Base-by-base conservation (phyloP, 2,797 vertebrate genomes). In the Lagocephalus sceleratus region DNA sequence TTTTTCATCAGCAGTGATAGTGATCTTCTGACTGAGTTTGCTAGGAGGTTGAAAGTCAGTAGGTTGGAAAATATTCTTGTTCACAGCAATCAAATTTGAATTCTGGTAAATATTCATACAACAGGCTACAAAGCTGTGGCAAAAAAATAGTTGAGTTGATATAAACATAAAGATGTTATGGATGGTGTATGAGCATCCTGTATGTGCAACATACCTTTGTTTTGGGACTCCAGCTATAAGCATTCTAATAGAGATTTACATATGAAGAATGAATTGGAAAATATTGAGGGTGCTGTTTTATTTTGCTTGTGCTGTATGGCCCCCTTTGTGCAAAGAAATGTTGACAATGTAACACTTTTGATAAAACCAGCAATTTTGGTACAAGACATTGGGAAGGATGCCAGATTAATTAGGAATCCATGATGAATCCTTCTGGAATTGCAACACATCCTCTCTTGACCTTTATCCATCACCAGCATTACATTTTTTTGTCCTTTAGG, bases 181-280 rank as follows among this genome's bases (percentile, higher is more conserved):
- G 2, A 20, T 80, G 72, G 65, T 38, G 63, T 73, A 68, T 59
- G 52, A 80, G 26, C 26, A 11, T 29, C 26, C 9, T 9, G 52
- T 73, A 82, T 67, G 61, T 61, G 51, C 54, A 64, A 68, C 52
- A 57, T 44, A 60, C 46, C 43, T 66, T 42, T 35, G 43, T 44
- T 48, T 29, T 46, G 38, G 63, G 57, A 15, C 46, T 62, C 10
- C 26, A 57, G 57, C 39, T 39, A 14, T 39, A 12, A 35, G 32
- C 32, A 61, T 63, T 39, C 21, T 19, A 58, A 72, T 47, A 20
- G 41, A 26, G 10, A 52, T 68, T 60, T 60, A 23, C 68, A 64
- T 40, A 60, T 22, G 58, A 14, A 54, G 4, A n/a, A 66, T 54
- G 52, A 70, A 74, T 54, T 60, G 49, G 20, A 11, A 51, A 68